Base-by-base conservation (phyloP, 2,797 vertebrate species). In the Pipistrellus kuhlii region DNA sequence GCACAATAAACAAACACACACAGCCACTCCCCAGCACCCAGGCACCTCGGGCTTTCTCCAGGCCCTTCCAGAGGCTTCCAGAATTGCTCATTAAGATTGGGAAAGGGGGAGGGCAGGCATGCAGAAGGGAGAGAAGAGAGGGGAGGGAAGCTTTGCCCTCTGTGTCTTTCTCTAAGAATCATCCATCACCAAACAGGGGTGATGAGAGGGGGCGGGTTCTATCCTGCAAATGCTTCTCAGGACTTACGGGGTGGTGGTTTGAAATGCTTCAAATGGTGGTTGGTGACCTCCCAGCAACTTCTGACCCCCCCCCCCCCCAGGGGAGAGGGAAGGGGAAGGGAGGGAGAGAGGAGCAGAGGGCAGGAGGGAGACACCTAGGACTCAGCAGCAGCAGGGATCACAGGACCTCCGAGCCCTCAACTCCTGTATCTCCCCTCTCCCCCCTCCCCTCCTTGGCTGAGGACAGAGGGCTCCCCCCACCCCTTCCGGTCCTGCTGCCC, bases 51-150 rank as follows among this genome's bases (percentile, higher is more conserved):
- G 95, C 71, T 95, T 85, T 95, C 95, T 46, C 93, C 87, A 87
- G 98, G 97, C 96, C 97, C 96, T 93, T 97, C 96, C 30, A 15
- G 89, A 95, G 91, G 95, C 96, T 96, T 96, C 88, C 94, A 94
- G 86, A 96, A 84, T 38, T 92, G 89, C 94, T 93, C 88, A 88
- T 88, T 87, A 85, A 84, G 95, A 96, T 89, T n/a, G 94, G 41
- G 90, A 57, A 78, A 46, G 87, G 77, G 91, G 89, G 27, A 30
- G 59, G 25, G 59, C 27, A 14, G 59, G 27, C 12, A 6, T 62
- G 27, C 27, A 62, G 59, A 30, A 62, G 59, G 59, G 59, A 91
- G 75, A 18, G 23, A 25, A 41, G 51, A 9, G 77, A 66, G 23
- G 46, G 57, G 73, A 62, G 82, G 68, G 30, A 48, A 66, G 59